Evolutionary conservation across 2,113 vertebrate genomes (phyloP), one percentile per base, ranked within the genome.

Genomic region (Hiodon tergisus): DNA sequence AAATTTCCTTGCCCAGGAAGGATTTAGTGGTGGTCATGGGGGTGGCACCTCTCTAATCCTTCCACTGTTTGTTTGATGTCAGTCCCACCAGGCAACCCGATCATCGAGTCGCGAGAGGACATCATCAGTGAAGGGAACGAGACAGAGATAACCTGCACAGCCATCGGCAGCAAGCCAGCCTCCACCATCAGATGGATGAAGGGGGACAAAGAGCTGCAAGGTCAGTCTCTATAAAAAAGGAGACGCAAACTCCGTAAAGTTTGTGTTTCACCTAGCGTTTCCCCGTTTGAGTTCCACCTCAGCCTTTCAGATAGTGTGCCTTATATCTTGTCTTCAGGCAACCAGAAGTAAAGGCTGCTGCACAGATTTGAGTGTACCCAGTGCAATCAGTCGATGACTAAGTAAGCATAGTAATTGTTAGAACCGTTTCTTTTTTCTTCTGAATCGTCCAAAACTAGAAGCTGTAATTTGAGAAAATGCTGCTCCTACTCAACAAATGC

Each of bases 131-230:
- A 98, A 86, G 97, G 97, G 14, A 97, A 98, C 17, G 94, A 97
- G 89, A 95, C 96, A 0, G 96, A 99, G 87, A 93, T 99, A 87
- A 98, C 94, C 86, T 99, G 97, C 87, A 97, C 94, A 0, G 94
- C 96, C 80, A 94, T 95, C 93, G 95, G 96, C 91, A 98, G 97
- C 85, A 96, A 96, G 84, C 97, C 97, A 5, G 94, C 95, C 68
- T 94, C 96, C 14, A 90, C 88, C 73, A 98, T 99, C 90, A 88
- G 91, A 85, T 99, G 97, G 97, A 94, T 96, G 93, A 98, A 98
- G 85, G 96, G 95, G 71, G 95, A 94, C 89, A 94, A 95, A 83
- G 96, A 98, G 86, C 92, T 98, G 0, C 88, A 88, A 31, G 96
- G 95, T 98, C 79, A 76, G 82, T 72, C 10, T 31, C 31, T 31